phyloP scores from a whole-genome alignment of 2,888 invertebrate genomes.

The Minunthozetes semirufus region DNA sequence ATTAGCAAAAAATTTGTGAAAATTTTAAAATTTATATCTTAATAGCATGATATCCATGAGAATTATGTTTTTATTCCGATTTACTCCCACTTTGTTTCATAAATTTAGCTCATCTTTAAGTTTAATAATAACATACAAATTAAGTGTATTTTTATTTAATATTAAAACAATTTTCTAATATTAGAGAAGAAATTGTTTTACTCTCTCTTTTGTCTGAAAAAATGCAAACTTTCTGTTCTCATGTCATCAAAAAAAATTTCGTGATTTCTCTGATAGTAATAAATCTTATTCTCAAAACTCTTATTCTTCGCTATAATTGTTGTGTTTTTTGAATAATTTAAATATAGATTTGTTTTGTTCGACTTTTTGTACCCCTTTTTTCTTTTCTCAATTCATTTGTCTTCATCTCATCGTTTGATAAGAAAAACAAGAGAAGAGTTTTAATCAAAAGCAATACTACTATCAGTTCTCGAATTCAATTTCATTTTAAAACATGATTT shows the following conservation, averaged over 20 bases:
- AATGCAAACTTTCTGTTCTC: background rate
- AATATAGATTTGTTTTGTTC: background rate
- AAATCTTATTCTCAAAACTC: background rate
- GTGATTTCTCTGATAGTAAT: background rate
- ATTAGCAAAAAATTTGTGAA: background rate
- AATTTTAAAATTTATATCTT: background rate
- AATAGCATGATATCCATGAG: background rate
- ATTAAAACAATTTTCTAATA: background rate
- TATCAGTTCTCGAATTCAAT: no score
- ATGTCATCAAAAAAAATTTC: background rate
- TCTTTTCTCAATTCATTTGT: no score
- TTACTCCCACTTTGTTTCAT: background rate
- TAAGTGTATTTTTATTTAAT: background rate
- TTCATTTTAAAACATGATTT: no score
- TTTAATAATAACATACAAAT: background rate
- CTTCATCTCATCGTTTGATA: no score
- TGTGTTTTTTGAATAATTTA: background rate
- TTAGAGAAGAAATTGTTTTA: background rate
- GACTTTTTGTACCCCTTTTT: no score
- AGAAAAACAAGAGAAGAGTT: no score
- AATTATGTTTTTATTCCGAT: background rate
- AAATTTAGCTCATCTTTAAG: background rate
- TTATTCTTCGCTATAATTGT: no score
- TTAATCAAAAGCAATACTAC: no score
- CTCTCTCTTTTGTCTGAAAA: background rate